Evolutionary conservation across 2,113 vertebrate genomes (phyloP).

Genomic region (Lepus timidus): DNA sequence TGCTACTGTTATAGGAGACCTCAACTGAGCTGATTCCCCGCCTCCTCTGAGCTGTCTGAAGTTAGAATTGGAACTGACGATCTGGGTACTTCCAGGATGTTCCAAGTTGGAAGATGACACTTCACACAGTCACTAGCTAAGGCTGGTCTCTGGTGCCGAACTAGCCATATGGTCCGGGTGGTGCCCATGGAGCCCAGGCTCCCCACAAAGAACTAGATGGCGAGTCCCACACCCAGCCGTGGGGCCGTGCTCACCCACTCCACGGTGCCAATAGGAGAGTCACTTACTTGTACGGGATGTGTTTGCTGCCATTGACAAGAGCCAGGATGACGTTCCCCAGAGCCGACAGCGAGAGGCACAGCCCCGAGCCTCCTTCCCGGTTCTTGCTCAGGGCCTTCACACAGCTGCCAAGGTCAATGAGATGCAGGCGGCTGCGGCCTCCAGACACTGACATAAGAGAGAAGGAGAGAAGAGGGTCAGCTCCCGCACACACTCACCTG

Average conservation of each 20-base stretch:
- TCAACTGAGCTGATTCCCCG: not conserved
- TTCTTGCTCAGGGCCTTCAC: slow-evolving; percentile 93
- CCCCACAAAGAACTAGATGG: not conserved
- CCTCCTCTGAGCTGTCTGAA: not conserved
- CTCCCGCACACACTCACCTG: not conserved
- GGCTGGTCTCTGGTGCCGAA: not conserved
- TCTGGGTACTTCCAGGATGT: not conserved
- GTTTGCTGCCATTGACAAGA: slow-evolving; percentile 99
- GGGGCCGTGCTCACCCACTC: not conserved
- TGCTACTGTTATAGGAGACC: not conserved
- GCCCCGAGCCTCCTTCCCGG: slow-evolving; percentile 91
- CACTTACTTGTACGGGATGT: slow-evolving; percentile 98
- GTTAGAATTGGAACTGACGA: not conserved
- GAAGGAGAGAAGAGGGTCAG: slow-evolving; percentile 71
- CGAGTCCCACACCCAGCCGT: too few relatives aligned
- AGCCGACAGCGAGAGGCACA: slow-evolving; percentile 96
- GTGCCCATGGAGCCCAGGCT: not conserved
- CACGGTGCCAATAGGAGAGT: accelerated
- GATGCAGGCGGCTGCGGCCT: slow-evolving; percentile 97
- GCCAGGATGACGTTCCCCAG: slow-evolving; percentile 99
- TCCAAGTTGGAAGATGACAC: not conserved
- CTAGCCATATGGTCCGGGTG: not conserved
- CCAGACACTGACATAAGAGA: slow-evolving; percentile 93
- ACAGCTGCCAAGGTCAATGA: slow-evolving; percentile 98
- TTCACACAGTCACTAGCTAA: not conserved